These are phyloP conservation scores for Syndactyla subalaris DNA, from an alignment of 2,797 vertebrate genomes.

Conservation along the genomic window DNA sequence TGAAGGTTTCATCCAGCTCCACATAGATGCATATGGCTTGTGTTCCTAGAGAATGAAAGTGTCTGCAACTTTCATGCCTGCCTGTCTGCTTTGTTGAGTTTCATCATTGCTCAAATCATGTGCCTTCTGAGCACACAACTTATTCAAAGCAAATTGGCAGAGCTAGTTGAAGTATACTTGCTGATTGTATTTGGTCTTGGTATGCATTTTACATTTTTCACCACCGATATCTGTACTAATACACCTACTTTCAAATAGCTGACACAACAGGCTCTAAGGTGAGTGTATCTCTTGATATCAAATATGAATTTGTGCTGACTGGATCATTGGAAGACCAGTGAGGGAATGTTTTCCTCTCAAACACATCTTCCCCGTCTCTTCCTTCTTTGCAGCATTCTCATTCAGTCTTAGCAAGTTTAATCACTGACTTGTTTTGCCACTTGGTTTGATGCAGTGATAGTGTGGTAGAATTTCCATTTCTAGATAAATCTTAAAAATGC, in stretches of 20 bases:
- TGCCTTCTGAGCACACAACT: neutral
- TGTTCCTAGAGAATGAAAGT: neutral
- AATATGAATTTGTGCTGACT: neutral
- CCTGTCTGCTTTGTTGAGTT: neutral
- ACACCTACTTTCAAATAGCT: neutral
- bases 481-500: neutral
- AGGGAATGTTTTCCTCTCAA: neutral
- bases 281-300: neutral
- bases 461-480: neutral
- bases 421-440: neutral
- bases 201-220: neutral
- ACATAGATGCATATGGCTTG: neutral
- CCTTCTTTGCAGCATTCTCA: neutral
- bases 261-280: neutral
- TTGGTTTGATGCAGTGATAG: neutral
- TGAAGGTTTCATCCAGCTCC: neutral
- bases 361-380: neutral
- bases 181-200: neutral
- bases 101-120: neutral
- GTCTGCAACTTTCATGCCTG: neutral
- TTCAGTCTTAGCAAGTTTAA: neutral
- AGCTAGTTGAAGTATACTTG: neutral
- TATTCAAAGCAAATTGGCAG: neutral
- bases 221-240: neutral
- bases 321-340: neutral